Evolutionary conservation across 2,888 invertebrate species (phyloP).

Genomic region (Campaea margaritaria): DNA sequence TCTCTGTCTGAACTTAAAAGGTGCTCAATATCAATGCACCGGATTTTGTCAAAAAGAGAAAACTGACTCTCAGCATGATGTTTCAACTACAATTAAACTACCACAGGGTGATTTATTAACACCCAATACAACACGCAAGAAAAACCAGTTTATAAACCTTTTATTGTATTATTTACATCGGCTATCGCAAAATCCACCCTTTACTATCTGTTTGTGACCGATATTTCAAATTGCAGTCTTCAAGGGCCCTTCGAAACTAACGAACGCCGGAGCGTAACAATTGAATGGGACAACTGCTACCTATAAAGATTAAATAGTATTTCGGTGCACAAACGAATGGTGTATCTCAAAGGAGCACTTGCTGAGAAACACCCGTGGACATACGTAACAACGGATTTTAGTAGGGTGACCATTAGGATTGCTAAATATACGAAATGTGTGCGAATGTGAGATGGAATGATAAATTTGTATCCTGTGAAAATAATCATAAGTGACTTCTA

Average conservation of each 20-base stretch:
- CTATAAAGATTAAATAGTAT: slow-evolving; percentile 74
- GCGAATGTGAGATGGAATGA: no score
- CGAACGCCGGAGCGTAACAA: slow-evolving; percentile 61
- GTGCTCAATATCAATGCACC: no score
- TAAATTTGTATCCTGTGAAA: no score
- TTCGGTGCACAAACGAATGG: slow-evolving; percentile 55
- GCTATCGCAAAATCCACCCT: slow-evolving; percentile 35
- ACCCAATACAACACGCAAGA: no score
- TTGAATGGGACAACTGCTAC: slow-evolving; percentile 55
- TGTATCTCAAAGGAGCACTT: slow-evolving; percentile 72
- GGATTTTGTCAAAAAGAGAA: no score
- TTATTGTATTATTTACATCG: slow-evolving; percentile 1
- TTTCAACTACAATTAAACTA: no score
- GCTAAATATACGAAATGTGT: not conserved
- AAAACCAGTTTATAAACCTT: not conserved
- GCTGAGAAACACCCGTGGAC: slow-evolving; percentile 53
- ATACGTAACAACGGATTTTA: slow-evolving; percentile 51
- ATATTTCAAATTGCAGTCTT: slow-evolving; percentile 28
- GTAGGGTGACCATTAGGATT: slow-evolving; percentile 51
- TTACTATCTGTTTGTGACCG: slow-evolving; percentile 21
- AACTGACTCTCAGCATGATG: no score
- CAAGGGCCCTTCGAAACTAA: slow-evolving; percentile 40
- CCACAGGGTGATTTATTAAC: no score
- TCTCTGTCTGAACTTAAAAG: no score
- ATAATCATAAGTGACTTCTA: no score